Conservation (phyloP, 1,140 invertebrate genomes). For the Drosophila truncata region DNA sequence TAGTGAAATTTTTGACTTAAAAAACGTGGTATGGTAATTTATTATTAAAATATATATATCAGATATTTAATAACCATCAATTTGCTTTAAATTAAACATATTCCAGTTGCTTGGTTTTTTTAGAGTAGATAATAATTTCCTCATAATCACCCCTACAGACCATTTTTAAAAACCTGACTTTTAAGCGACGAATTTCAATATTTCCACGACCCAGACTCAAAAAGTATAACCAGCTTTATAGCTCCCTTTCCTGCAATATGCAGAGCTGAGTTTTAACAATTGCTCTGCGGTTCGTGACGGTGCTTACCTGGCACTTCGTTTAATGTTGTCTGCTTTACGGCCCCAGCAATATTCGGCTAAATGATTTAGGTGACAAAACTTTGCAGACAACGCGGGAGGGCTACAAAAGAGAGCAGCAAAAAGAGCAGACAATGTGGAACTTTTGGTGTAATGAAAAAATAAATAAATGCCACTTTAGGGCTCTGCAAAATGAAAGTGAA, state of each 20-base stretch:
- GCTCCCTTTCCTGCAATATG: conserved; percentile 9
- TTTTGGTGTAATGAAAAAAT: conserved; percentile 55
- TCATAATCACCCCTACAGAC: not conserved
- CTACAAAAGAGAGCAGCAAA: conserved; percentile 17
- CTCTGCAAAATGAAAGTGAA: conserved; percentile 3
- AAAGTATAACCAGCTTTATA: conserved; percentile 28
- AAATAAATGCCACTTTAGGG: conserved; percentile 24
- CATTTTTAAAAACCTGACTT: not conserved
- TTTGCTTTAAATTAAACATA: not conserved
- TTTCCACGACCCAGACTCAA: conserved; percentile 5
- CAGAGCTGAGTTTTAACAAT: conserved; percentile 28
- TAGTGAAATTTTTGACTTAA: not conserved
- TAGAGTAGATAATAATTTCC: not conserved
- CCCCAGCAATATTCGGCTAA: conserved; percentile 56
- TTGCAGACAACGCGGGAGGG: conserved; percentile 55
- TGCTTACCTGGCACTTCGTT: conserved; percentile 45
- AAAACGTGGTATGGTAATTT: not conserved
- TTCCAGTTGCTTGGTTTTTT: not conserved
- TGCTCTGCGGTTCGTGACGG: conserved; percentile 24
- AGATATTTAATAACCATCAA: not conserved
- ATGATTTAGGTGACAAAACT: conserved; percentile 81
- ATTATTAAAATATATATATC: not conserved
- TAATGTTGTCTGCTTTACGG: conserved; percentile 32
- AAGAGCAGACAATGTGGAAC: conserved; percentile 12
- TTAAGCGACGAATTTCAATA: conserved; percentile 6